Percentiles rank a stretch among this genome's conserved stretches.
Evolutionary conservation across 35 echinoderm and acorn worm genomes (phyloP).

Genomic region (Heliocidaris tuberculata): DNA sequence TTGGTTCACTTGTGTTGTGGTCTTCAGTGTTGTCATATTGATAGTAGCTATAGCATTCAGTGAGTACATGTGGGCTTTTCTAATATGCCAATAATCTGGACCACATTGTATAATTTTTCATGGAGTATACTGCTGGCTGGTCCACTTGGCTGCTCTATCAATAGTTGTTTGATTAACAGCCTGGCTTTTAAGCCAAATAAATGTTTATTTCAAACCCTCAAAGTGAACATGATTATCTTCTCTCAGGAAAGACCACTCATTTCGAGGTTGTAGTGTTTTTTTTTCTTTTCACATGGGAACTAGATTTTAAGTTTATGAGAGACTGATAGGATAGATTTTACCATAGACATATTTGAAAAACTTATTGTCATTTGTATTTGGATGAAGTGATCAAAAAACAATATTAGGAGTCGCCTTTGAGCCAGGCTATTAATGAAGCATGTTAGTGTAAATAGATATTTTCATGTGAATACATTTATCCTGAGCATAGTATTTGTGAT

Average conservation of each 20-base stretch:
- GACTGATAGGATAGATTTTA: neutral
- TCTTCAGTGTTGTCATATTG: neutral
- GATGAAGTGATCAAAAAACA: neutral
- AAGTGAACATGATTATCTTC: neutral
- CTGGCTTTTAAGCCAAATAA: neutral
- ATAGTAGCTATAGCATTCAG: neutral
- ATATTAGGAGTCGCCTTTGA: neutral
- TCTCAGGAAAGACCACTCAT: neutral
- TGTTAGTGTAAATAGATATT: neutral
- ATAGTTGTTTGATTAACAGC: neutral
- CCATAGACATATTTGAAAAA: neutral
- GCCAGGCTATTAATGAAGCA: neutral
- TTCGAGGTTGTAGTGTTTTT: neutral
- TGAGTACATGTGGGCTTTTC: neutral
- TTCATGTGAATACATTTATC: neutral
- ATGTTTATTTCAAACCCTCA: neutral
- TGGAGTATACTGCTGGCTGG: neutral
- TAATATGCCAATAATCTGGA: neutral
- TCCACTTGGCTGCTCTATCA: neutral
- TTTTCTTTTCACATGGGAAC: neutral
- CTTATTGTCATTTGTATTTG: neutral
- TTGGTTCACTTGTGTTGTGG: neutral
- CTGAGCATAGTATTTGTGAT: neutral
- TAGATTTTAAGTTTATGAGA: neutral
- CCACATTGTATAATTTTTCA: neutral